Evolutionary conservation across 2,797 vertebrate genomes (phyloP).

Genomic region (Fringilla coelebs): DNA sequence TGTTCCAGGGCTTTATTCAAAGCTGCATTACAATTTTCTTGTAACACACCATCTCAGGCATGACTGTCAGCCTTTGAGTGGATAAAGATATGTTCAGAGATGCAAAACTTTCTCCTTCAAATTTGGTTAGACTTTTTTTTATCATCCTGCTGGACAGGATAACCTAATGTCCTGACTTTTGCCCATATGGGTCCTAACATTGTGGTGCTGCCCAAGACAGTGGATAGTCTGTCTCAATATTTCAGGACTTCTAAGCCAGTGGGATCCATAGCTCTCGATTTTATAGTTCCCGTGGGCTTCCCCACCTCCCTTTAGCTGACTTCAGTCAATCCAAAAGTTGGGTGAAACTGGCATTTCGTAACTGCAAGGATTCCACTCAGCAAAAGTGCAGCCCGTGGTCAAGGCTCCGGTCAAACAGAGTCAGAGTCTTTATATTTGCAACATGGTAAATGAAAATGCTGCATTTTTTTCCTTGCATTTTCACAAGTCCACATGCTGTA

Average conservation of each 20-base stretch:
- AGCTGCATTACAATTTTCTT: neutral
- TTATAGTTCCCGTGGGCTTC: neutral
- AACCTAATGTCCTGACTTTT: neutral
- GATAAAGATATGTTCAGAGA: neutral
- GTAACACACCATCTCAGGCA: neutral
- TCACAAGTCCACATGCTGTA: constrained; percentile 1
- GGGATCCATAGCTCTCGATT: neutral
- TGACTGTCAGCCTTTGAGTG: neutral
- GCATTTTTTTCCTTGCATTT: neutral
- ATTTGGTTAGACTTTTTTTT: neutral
- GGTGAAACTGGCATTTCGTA: neutral
- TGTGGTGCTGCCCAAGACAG: neutral
- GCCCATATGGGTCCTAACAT: neutral
- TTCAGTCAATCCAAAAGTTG: neutral
- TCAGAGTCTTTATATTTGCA: constrained; percentile 13
- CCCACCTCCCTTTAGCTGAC: neutral
- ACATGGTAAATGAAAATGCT: constrained; percentile 11
- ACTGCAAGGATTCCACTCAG: neutral
- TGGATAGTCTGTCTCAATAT: neutral
- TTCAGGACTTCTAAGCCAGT: neutral
- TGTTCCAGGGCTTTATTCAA: neutral
- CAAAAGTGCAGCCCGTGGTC: rapidly evolving
- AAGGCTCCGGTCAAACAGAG: neutral
- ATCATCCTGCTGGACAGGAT: neutral
- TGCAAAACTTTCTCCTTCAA: neutral